A percentile compares a stretch with the other conserved stretches of the same genome.
phyloP scores from a whole-genome alignment of 2,888 invertebrate genomes.

The Catotricha subobsoleta region DNA sequence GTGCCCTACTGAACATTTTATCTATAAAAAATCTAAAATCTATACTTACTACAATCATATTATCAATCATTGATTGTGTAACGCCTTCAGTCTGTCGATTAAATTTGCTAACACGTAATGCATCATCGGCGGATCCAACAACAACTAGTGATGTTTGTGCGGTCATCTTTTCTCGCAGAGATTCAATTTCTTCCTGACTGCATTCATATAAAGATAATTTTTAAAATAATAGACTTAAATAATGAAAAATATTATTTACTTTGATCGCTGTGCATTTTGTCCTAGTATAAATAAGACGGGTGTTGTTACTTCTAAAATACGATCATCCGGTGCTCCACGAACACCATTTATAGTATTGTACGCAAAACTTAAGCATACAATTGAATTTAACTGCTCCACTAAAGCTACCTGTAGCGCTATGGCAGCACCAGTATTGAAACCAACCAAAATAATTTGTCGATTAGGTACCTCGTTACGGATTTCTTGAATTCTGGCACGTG shows the following conservation, averaged over 20 bases:
- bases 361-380: conserved; percentile 64
- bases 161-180: conserved; percentile 53
- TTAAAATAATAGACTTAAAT: neutral
- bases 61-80: conserved; percentile 63
- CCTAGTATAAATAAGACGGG: conserved; percentile 66
- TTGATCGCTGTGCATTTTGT: conserved; percentile 44
- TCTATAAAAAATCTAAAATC: conserved; percentile 9
- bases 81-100: conserved; percentile 55
- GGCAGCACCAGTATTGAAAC: conserved; percentile 58
- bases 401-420: conserved; percentile 48
- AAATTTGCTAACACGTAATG: conserved; percentile 46
- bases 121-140: conserved; percentile 63
- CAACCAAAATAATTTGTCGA: conserved; percentile 55
- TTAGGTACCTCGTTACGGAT: conserved; percentile 45
- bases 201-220: conserved; percentile 16
- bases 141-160: conserved; percentile 59
- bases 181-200: conserved; percentile 58
- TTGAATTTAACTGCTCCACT: conserved; percentile 50
- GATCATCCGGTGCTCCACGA: conserved; percentile 59
- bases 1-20: too few relatives aligned
- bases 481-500: conserved; percentile 53
- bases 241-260: conserved; percentile 29
- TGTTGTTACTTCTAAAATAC: conserved; percentile 47
- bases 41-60: conserved; percentile 27
- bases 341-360: conserved; percentile 51